Conservation (phyloP, 2,888 invertebrate species). For the Cerceris rybyensis region DNA sequence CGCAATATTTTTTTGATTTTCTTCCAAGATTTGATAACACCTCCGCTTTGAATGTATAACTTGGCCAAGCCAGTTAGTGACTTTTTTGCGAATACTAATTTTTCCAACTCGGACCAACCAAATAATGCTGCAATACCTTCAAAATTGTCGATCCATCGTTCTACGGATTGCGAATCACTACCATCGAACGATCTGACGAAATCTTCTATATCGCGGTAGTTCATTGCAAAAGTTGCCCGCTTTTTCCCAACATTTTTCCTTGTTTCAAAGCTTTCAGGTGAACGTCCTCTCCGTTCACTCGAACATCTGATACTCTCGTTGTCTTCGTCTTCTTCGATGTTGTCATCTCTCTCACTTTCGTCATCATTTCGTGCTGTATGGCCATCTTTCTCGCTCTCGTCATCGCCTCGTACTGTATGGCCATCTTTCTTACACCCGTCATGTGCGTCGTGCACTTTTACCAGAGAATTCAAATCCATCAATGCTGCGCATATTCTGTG, state of each 20-base stretch:
- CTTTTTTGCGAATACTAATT: constrained; percentile 29
- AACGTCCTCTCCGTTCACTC: background rate
- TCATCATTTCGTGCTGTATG: too few relatives aligned
- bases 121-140: background rate
- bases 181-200: background rate
- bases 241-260: background rate
- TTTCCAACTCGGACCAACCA: background rate
- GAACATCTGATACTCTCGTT: background rate
- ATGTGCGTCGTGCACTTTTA: too few relatives aligned
- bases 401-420: too few relatives aligned
- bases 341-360: background rate
- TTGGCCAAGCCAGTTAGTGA: constrained; percentile 16
- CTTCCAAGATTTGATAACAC: constrained; percentile 23
- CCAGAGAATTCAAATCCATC: constrained; percentile 13
- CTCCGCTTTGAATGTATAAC: constrained; percentile 17
- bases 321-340: constrained; percentile 3
- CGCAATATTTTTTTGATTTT: constrained; percentile 15
- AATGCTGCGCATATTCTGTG: constrained; percentile 9
- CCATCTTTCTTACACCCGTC: too few relatives aligned
- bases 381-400: too few relatives aligned
- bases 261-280: background rate
- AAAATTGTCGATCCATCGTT: background rate
- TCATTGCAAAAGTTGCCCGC: background rate
- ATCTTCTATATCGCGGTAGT: background rate
- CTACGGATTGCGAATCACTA: background rate